phyloP scores from a whole-genome alignment of 2,113 vertebrate species.

The Sceloporus tristichus region DNA sequence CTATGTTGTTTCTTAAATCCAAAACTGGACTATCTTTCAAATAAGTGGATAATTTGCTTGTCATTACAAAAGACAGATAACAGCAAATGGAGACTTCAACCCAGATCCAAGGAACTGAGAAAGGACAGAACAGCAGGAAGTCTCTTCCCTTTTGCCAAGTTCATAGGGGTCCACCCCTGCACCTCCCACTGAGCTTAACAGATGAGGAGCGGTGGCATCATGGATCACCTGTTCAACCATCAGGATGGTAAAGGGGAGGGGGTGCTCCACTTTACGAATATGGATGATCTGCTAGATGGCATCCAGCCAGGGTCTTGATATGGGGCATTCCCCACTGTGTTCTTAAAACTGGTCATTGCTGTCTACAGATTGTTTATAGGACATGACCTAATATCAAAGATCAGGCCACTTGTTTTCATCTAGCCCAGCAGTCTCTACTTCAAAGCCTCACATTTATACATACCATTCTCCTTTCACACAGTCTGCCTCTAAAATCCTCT shows the following conservation, averaged over 20 bases:
- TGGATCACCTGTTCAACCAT: background rate
- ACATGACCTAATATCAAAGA: background rate
- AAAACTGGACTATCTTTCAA: constrained; percentile 33
- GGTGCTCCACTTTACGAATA: background rate
- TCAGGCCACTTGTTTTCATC: too few species aligned
- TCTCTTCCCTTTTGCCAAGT: background rate
- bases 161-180: background rate
- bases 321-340: background rate
- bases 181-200: background rate
- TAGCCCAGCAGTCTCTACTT: too few species aligned
- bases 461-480: background rate
- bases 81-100: background rate
- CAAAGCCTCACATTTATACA: too few species aligned
- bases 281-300: background rate
- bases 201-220: background rate
- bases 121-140: background rate
- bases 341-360: background rate
- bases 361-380: background rate
- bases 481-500: background rate
- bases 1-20: background rate
- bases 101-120: background rate
- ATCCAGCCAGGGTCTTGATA: background rate
- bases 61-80: background rate
- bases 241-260: background rate
- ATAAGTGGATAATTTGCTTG: background rate